Evolutionary conservation across 1,140 invertebrate genomes (phyloP).

Genomic region (Drosophila arawakana): DNA sequence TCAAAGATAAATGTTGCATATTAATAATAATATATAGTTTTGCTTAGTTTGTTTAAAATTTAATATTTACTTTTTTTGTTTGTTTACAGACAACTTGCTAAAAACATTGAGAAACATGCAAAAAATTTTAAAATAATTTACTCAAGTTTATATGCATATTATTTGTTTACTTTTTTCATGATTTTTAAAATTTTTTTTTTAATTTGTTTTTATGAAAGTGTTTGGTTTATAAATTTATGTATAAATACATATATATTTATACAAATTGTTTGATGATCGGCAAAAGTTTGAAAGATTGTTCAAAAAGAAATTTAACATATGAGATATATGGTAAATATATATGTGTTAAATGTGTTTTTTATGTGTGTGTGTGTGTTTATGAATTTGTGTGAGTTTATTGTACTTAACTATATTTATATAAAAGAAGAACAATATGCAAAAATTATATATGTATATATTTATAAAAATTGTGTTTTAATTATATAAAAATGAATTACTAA

Average conservation of each 20-base stretch:
- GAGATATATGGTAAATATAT: slow-evolving; percentile 6
- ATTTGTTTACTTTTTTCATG: slow-evolving; percentile 17
- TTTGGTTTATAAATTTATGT: slow-evolving; percentile 4
- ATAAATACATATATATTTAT: slow-evolving; percentile 37
- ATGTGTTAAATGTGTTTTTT: slow-evolving; percentile 46
- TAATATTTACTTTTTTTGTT: slow-evolving; percentile 44
- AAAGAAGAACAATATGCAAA: slow-evolving; percentile 66
- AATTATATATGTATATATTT: slow-evolving; percentile 63
- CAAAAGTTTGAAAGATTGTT: slow-evolving; percentile 19
- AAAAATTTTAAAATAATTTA: slow-evolving; percentile 78
- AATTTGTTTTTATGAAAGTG: not conserved
- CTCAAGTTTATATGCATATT: slow-evolving; percentile 68
- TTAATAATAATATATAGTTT: slow-evolving; percentile 46
- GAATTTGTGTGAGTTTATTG: slow-evolving; percentile 47
- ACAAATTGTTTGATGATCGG: slow-evolving; percentile 21
- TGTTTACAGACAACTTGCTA: slow-evolving; percentile 71
- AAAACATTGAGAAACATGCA: slow-evolving; percentile 85
- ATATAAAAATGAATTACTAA: slow-evolving; percentile 64
- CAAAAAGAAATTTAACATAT: slow-evolving; percentile 28
- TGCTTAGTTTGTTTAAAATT: slow-evolving; percentile 36
- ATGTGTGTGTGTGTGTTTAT: slow-evolving; percentile 29
- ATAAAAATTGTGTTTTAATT: slow-evolving; percentile 60
- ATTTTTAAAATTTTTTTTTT: slow-evolving; percentile 14
- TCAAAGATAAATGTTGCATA: slow-evolving; percentile 54
- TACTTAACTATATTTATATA: slow-evolving; percentile 55